Percentiles rank a stretch among this genome's conserved stretches.
phyloP scores from a whole-genome alignment of 2,888 invertebrate species.

The Octodonta nipae region DNA sequence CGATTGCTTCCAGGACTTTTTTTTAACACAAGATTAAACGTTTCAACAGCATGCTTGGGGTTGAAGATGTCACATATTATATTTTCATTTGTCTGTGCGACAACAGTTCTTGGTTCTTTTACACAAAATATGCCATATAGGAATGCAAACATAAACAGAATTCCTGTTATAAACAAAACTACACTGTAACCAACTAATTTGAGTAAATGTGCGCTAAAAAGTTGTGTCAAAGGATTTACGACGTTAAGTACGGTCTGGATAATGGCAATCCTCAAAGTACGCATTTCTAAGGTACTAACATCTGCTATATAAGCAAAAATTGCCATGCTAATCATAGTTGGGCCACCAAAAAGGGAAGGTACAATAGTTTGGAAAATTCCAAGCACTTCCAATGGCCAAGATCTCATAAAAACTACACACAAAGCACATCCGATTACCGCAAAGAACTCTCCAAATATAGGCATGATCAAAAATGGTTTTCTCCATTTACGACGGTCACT shows the following conservation, averaged over 20 bases:
- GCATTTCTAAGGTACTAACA: conserved; percentile 40
- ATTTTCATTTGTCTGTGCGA: conserved; percentile 11
- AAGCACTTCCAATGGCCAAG: conserved; percentile 40
- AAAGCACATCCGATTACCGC: conserved; percentile 40
- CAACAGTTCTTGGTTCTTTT: conserved; percentile 23
- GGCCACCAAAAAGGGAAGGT: conserved; percentile 45
- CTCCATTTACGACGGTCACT: conserved; percentile 32
- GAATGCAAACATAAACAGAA: conserved; percentile 24
- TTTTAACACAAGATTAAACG: conserved; percentile 26
- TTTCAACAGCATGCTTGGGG: conserved; percentile 27
- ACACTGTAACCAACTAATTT: conserved; percentile 25
- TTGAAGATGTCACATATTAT: conserved; percentile 28
- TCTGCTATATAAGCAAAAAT: conserved; percentile 33
- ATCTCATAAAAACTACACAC: conserved; percentile 42
- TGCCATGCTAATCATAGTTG: conserved; percentile 35
- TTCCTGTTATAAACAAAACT: conserved; percentile 23
- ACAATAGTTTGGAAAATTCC: conserved; percentile 43
- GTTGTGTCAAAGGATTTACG: conserved; percentile 22
- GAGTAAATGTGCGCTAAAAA: conserved; percentile 27
- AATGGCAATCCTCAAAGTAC: conserved; percentile 49
- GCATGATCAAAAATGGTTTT: conserved; percentile 32
- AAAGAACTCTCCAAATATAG: conserved; percentile 32
- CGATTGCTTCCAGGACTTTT: conserved; percentile 23
- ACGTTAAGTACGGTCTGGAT: conserved; percentile 33
- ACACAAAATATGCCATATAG: conserved; percentile 28